Evolutionary conservation across 1,140 invertebrate genomes (phyloP).

Genomic region (Aricia agestis): DNA sequence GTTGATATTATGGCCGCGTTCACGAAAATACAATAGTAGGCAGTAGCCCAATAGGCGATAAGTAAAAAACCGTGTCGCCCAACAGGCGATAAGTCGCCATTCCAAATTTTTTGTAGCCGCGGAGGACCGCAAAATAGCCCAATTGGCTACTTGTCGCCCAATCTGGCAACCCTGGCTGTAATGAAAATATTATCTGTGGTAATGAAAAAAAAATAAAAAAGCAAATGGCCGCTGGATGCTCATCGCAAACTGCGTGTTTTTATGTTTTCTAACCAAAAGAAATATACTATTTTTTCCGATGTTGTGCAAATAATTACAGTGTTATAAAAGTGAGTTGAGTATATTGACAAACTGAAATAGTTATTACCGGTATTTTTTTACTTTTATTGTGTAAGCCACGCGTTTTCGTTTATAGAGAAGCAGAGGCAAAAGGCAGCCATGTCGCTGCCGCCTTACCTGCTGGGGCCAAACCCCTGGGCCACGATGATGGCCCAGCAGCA

Average conservation of each 20-base stretch:
- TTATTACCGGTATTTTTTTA: slow-evolving; percentile 17
- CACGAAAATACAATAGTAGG: no score
- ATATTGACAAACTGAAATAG: neutral
- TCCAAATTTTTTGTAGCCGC: no score
- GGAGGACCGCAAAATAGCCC: no score
- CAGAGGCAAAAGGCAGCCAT: slow-evolving; percentile 70
- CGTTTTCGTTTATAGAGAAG: slow-evolving; percentile 46
- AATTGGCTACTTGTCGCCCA: no score
- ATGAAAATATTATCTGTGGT: no score
- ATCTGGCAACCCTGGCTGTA: no score
- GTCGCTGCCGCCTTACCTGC: slow-evolving; percentile 89
- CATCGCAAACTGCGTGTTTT: slow-evolving; percentile 10
- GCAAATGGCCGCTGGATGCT: slow-evolving; percentile 36
- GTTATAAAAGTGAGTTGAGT: slow-evolving; percentile 29
- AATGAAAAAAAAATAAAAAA: slow-evolving; percentile 9
- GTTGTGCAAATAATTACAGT: slow-evolving; percentile 16
- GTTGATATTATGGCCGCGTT: no score
- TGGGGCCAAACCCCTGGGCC: slow-evolving; percentile 90
- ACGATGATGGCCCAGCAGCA: slow-evolving; percentile 89
- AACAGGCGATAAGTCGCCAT: no score
- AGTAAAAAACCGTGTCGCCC: no score
- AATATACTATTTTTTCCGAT: slow-evolving; percentile 8
- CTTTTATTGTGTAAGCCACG: slow-evolving; percentile 32
- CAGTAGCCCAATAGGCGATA: no score
- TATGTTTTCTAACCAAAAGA: slow-evolving; percentile 14